These are phyloP conservation scores for Sarcophaga peregrina DNA, from an alignment of 1,140 invertebrate genomes.

Conservation along the genomic window DNA sequence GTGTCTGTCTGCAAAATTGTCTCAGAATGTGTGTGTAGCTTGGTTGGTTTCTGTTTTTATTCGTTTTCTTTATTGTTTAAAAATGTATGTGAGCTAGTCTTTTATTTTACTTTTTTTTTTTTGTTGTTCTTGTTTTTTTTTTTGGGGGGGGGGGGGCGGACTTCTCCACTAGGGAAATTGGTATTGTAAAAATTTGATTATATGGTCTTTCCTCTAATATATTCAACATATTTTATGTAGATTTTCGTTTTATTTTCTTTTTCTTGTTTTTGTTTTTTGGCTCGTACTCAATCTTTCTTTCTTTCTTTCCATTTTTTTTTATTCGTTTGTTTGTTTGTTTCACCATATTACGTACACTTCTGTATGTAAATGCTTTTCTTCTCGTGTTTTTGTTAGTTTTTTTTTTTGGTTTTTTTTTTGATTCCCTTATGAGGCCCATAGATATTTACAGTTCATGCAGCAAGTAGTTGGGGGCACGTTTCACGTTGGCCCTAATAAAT, in stretches of 20 bases:
- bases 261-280: not conserved
- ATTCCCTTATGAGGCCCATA: not conserved
- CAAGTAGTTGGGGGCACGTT: not conserved
- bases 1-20: not conserved
- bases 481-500: not conserved
- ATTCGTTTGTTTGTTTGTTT: no score
- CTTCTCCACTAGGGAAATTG: not conserved
- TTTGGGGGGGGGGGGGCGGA: no score
- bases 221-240: not conserved
- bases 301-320: not conserved
- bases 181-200: constrained; percentile 5
- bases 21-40: not conserved
- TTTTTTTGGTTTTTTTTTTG: not conserved
- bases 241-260: no score
- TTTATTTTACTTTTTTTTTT: no score
- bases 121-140: no score
- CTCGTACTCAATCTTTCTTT: not conserved
- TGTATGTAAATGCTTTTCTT: no score
- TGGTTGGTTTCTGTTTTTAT: not conserved
- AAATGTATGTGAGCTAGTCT: no score
- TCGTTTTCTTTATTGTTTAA: no score
- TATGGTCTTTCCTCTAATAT: constrained; percentile 14
- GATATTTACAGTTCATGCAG: constrained; percentile 4
- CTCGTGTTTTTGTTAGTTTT: no score
- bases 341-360: no score